Conservation (phyloP, 2,113 vertebrate genomes). For the Apistogramma diplotaenia region DNA sequence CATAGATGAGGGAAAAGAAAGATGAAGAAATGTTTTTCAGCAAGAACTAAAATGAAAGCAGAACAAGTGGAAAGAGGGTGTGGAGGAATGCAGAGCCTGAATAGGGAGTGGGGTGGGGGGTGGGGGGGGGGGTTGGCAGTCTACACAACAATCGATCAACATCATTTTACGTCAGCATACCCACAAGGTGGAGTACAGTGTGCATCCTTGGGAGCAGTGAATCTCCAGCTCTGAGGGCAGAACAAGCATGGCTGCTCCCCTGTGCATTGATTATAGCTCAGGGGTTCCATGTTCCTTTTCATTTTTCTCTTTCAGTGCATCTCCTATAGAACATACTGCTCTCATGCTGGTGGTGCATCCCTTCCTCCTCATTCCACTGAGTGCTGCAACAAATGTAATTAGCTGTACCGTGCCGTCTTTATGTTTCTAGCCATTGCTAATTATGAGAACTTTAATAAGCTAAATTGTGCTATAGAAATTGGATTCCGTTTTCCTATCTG, state of each 20-base stretch:
- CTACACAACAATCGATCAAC: conserved; percentile 32
- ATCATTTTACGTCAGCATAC: conserved; percentile 37
- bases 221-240: conserved; percentile 14
- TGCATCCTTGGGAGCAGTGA: not conserved
- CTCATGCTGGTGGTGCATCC: not conserved
- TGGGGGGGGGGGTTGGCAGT: not conserved
- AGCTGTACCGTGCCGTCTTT: not conserved
- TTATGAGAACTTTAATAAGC: not conserved
- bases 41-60: not conserved
- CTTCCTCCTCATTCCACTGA: not conserved
- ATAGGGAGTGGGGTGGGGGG: not conserved
- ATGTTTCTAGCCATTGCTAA: not conserved
- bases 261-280: conserved; percentile 29
- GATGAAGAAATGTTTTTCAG: not conserved
- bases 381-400: not conserved
- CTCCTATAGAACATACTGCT: not conserved
- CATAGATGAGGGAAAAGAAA: too few species aligned
- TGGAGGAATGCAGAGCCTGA: not conserved
- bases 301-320: not conserved
- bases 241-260: not conserved
- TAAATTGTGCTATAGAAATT: not conserved
- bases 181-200: conserved; percentile 18
- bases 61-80: not conserved
- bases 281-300: not conserved
- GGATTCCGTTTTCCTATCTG: not conserved